phyloP scores from a whole-genome alignment of 2,113 vertebrate species.

The Sapajus apella region DNA sequence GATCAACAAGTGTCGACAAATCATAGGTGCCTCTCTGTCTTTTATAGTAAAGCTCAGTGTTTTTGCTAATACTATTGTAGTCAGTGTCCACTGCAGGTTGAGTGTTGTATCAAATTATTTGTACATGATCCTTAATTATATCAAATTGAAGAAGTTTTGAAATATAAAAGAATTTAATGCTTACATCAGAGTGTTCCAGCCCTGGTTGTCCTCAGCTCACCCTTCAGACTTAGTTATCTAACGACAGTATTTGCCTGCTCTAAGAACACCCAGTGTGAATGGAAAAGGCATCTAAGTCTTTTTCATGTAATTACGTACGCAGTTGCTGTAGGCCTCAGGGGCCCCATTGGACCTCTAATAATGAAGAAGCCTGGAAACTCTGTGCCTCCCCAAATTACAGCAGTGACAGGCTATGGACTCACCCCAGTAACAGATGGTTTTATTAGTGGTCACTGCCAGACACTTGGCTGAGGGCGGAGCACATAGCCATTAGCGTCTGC shows the following conservation, averaged over 20 bases:
- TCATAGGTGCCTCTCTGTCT: no score
- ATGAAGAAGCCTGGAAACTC: slow-evolving; percentile 18
- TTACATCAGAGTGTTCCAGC: not conserved
- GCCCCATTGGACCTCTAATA: slow-evolving; percentile 34
- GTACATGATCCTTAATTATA: not conserved
- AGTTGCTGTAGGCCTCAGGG: slow-evolving; percentile 45
- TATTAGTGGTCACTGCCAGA: slow-evolving; percentile 63
- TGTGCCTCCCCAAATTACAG: slow-evolving; percentile 49
- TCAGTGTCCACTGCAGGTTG: not conserved
- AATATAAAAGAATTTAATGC: not conserved
- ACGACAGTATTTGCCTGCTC: not conserved
- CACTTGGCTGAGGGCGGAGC: slow-evolving; percentile 42
- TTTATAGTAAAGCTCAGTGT: not conserved
- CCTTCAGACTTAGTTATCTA: slow-evolving; percentile 32
- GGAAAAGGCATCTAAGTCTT: slow-evolving; percentile 39
- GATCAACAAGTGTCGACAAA: not conserved
- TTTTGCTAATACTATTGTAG: not conserved
- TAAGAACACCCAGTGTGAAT: slow-evolving; percentile 30
- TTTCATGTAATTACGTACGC: slow-evolving; percentile 52
- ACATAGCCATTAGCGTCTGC: slow-evolving; percentile 30
- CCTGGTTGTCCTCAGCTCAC: slow-evolving; percentile 54
- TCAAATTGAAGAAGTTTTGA: not conserved
- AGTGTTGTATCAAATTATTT: not conserved
- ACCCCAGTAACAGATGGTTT: slow-evolving; percentile 65
- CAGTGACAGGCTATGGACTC: slow-evolving; percentile 22